A percentile compares a stretch with the other conserved stretches of the same genome.
Conservation (phyloP, 30 jellyfish, hydroid and myxozoan species). For the Rhopilema esculentum region DNA sequence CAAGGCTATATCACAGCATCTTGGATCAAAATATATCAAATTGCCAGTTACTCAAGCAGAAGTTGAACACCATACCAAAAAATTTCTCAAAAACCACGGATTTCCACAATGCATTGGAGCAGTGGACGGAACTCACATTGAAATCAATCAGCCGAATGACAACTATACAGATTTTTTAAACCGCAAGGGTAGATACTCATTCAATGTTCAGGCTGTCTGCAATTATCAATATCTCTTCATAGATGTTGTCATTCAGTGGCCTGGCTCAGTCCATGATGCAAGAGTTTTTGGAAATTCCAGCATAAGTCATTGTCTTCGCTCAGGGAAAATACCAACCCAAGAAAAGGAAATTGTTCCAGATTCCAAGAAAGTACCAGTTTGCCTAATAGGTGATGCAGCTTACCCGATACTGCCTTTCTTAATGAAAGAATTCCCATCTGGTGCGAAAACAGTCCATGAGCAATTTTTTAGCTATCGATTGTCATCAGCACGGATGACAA, state of each 20-base stretch:
- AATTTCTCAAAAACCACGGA: conserved; percentile 40
- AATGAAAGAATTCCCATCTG: conserved; percentile 59
- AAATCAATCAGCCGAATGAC: conserved; percentile 34
- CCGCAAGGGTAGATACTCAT: conserved; percentile 41
- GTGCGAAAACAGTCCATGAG: conserved; percentile 47
- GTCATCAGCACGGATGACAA: conserved; percentile 74
- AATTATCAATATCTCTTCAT: conserved; percentile 49
- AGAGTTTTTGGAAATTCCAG: conserved; percentile 13
- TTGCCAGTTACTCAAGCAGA: conserved; percentile 49
- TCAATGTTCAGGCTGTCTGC: conserved; percentile 72
- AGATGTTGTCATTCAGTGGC: conserved; percentile 40
- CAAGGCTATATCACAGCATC: conserved; percentile 26
- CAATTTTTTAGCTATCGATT: conserved; percentile 56
- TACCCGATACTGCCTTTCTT: conserved; percentile 69
- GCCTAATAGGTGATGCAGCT: conserved; percentile 61
- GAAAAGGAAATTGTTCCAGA: conserved; percentile 48
- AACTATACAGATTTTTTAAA: conserved; percentile 45
- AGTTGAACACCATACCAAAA: neutral
- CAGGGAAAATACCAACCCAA: conserved; percentile 33
- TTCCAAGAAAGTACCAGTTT: conserved; percentile 51
- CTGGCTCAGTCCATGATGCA: conserved; percentile 50
- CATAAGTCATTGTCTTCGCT: conserved; percentile 1
- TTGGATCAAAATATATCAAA: conserved; percentile 55
- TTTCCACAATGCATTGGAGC: conserved; percentile 84
- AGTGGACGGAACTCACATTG: conserved; percentile 59